Conservation (phyloP, 2,797 vertebrate genomes). For the Smutsia temminckii region DNA sequence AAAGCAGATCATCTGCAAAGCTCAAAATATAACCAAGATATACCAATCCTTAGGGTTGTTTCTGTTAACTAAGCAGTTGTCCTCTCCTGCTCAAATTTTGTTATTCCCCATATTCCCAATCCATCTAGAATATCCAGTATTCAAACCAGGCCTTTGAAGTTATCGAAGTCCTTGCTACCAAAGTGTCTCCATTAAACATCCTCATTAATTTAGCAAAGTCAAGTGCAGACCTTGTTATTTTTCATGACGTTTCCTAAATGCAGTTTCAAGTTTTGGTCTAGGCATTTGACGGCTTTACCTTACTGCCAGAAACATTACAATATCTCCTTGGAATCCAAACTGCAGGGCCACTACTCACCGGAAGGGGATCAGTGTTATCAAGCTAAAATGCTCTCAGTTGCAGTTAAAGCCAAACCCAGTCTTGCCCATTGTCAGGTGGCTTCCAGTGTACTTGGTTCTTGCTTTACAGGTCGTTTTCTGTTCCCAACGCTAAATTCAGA, state of each 20-base stretch:
- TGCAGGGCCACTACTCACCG: slow-evolving; percentile 61
- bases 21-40: background rate
- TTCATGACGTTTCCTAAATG: background rate
- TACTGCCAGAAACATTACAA: background rate
- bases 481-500: slow-evolving; percentile 56
- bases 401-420: slow-evolving; percentile 70
- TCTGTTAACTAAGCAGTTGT: background rate
- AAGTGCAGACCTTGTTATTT: background rate
- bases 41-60: background rate
- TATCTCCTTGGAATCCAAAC: slow-evolving; percentile 28
- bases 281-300: background rate
- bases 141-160: background rate
- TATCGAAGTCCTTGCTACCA: background rate
- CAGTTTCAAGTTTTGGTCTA: background rate
- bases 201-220: background rate
- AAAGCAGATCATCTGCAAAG: background rate
- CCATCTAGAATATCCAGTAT: background rate
- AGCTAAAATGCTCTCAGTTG: slow-evolving; percentile 70
- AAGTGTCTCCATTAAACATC: background rate
- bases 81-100: background rate
- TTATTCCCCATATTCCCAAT: background rate
- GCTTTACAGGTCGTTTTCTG: slow-evolving; percentile 59
- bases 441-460: slow-evolving; percentile 61
- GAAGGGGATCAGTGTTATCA: slow-evolving; percentile 58
- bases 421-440: slow-evolving; percentile 60